A percentile compares a stretch with the other conserved stretches of the same genome.
Evolutionary conservation across 1,140 invertebrate species (phyloP).

Genomic region (Drosophila punjabiensis): DNA sequence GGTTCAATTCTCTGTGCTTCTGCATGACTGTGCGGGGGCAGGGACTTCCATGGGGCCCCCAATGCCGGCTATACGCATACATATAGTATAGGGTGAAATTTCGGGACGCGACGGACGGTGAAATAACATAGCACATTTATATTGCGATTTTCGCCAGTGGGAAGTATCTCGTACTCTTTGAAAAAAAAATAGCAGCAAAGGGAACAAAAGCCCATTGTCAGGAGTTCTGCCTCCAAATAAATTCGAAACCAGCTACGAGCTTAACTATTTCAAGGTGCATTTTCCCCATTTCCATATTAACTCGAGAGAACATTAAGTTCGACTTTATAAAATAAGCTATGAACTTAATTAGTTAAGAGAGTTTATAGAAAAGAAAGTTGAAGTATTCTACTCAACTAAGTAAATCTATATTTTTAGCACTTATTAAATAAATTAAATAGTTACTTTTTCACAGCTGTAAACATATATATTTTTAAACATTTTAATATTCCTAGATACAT

Average conservation of each 20-base stretch:
- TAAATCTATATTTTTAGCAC: background rate
- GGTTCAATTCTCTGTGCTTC: constrained; percentile 64
- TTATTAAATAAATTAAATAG: background rate
- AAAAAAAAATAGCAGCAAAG: background rate
- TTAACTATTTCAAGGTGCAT: background rate
- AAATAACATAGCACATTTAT: constrained; percentile 52
- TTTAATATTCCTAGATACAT: no score
- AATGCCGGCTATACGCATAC: background rate
- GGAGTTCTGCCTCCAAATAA: background rate
- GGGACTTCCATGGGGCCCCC: background rate
- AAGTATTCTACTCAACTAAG: background rate
- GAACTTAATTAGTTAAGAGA: no score
- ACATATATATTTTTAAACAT: no score
- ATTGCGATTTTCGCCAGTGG: constrained; percentile 53
- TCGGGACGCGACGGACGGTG: constrained; percentile 3
- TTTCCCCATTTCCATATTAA: background rate
- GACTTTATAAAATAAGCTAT: background rate
- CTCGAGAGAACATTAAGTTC: background rate
- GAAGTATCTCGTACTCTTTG: constrained; percentile 24
- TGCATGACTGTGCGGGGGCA: constrained; percentile 35
- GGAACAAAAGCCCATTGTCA: background rate
- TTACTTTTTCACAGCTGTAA: background rate
- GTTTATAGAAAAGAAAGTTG: background rate
- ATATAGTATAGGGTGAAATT: background rate
- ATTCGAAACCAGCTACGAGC: no score